These are phyloP conservation scores for Brevimyrus niger DNA, from an alignment of 2,113 vertebrate species.

Conservation along the genomic window DNA sequence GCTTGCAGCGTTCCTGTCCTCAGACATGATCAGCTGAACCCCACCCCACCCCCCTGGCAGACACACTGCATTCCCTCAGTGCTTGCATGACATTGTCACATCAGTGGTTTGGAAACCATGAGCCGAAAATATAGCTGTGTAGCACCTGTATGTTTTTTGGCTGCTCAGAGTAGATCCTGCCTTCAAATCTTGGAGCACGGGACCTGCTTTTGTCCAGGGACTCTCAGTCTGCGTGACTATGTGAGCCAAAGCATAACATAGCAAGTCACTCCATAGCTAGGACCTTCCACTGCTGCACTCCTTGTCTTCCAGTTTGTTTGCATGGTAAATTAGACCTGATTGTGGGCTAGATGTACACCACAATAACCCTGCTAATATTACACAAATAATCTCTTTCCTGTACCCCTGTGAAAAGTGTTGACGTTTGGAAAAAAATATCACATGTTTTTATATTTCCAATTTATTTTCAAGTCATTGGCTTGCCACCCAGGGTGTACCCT, in stretches of 20 bases:
- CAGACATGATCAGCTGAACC: slow-evolving; percentile 15
- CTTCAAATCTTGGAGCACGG: not conserved
- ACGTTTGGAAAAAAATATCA: not conserved
- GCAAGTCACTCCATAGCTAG: not conserved
- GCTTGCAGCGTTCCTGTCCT: not conserved
- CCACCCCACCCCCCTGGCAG: slow-evolving; percentile 35
- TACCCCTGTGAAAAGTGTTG: not conserved
- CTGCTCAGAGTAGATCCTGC: not conserved
- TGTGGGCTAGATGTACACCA: not conserved
- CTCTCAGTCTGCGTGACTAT: not conserved
- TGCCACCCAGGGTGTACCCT: not conserved
- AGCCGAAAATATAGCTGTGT: not conserved
- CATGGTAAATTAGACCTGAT: not conserved
- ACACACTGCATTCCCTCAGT: slow-evolving; percentile 40
- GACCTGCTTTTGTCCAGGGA: not conserved
- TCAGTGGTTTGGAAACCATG: not conserved
- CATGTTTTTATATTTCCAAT: not conserved
- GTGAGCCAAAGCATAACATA: not conserved
- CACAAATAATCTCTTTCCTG: not conserved
- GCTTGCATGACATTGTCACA: not conserved
- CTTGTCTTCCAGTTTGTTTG: not conserved
- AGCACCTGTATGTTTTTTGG: not conserved
- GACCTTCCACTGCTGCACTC: not conserved
- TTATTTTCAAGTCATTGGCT: not conserved
- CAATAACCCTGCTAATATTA: not conserved